A percentile compares a stretch with the other conserved stretches of the same genome.
Evolutionary conservation across 2,888 invertebrate species (phyloP).

Genomic region (Hemaris fuciformis): DNA sequence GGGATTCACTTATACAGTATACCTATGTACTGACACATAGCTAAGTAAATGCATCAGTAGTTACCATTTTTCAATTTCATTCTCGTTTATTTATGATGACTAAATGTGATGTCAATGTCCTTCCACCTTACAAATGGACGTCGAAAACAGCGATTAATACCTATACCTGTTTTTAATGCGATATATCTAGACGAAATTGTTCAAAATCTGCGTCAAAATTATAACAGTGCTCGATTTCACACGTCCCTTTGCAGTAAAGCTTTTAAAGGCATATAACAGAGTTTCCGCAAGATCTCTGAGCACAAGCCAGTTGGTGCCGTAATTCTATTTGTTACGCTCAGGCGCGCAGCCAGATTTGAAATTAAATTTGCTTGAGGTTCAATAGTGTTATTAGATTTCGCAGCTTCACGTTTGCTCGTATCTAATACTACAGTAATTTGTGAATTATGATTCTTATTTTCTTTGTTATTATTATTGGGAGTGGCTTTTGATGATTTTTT

Average conservation of each 20-base stretch:
- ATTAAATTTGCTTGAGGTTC: constrained; percentile 7
- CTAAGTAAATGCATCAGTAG: too few relatives aligned
- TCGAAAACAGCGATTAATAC: too few relatives aligned
- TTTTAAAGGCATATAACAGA: background rate
- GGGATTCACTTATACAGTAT: too few relatives aligned
- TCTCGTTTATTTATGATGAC: too few relatives aligned
- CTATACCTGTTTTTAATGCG: too few relatives aligned
- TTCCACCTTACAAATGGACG: too few relatives aligned
- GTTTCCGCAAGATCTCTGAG: constrained; percentile 2
- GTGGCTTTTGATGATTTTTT: background rate
- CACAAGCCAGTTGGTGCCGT: background rate
- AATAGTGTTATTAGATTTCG: constrained; percentile 7
- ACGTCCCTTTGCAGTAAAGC: background rate
- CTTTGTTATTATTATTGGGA: background rate
- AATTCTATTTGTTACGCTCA: constrained; percentile 7
- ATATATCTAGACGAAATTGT: too few relatives aligned
- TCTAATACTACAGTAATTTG: background rate
- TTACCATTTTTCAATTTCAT: too few relatives aligned
- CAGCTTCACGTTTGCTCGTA: background rate
- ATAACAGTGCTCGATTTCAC: background rate
- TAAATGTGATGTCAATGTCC: too few relatives aligned
- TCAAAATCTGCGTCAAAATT: background rate
- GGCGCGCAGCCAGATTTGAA: constrained; percentile 1
- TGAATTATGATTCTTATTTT: background rate
- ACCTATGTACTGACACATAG: too few relatives aligned